Evolutionary conservation across 1,140 invertebrate genomes (phyloP), one percentile per base, ranked within the genome.

Genomic region (Cydia amplana): DNA sequence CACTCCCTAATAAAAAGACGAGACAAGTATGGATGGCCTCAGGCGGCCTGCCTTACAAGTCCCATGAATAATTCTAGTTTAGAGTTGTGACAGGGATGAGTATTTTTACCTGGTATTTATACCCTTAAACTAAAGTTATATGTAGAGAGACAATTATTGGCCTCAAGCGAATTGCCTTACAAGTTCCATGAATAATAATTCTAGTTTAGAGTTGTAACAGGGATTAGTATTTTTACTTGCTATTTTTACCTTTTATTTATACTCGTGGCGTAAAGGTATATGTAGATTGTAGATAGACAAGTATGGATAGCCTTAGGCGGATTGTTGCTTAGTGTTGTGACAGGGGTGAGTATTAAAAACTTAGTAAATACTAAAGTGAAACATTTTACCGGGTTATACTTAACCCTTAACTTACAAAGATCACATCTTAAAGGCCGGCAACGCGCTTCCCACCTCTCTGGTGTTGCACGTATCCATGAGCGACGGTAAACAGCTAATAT

Each of bases 21-120:
- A 36, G 65, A 70, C 65, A 36, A 70, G 65, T 70, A 70, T 70
- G 65, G 65, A 70, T 70, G 32, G 65, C 65, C 65, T 70, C 65
- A 36, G 65, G 65, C 65, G 65, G 65, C 16, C 4, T 36, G 32
- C 28, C 49, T 51, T 36, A 70, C 32, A 70, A 32, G n/a, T 14
- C 65, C 65, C 32, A 70, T 70, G 65, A 70, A 70, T 70, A 70
- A 70, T 70, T 70, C 32, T 36, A 18, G 16, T 32, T 70, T 70
- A 40, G 25, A 25, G 65, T 14, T 0, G 32, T 12, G 6, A 70
- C 65, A 36, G 28, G 32, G 65, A 7, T 28, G n/a, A n/a, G 65
- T 43, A 70, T 36, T 43, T 70, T n/a, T n/a, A 51, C 49, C n/a
- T 51, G 49, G 14, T 51, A 18, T 51, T 51, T 51, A n/a, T 51